Evolutionary conservation across 2,113 vertebrate species (phyloP).

Genomic region (Apistogramma diplotaenia): DNA sequence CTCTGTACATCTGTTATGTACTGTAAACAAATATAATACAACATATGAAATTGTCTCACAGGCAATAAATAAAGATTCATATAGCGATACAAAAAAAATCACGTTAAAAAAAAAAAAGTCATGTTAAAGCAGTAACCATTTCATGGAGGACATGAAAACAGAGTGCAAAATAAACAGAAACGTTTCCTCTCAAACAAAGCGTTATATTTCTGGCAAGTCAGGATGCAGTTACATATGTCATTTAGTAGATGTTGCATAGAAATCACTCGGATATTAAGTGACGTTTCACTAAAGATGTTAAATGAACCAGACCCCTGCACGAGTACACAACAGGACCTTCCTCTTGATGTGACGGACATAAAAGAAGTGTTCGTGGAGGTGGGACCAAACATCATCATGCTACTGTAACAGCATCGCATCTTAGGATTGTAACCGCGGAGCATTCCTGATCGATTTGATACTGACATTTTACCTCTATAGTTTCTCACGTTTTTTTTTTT

Average conservation of each 20-base stretch:
- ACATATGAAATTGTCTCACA: slow-evolving; percentile 45
- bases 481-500: too few relatives aligned
- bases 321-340: background rate
- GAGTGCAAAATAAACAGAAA: slow-evolving; percentile 31
- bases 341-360: background rate
- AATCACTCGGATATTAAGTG: slow-evolving; percentile 78
- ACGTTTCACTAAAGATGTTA: slow-evolving; percentile 71
- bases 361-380: background rate
- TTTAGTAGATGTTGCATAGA: slow-evolving; percentile 89
- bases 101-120: background rate
- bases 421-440: background rate
- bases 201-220: slow-evolving; percentile 29
- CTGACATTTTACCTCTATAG: background rate
- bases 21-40: slow-evolving; percentile 67
- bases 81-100: slow-evolving; percentile 38
- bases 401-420: slow-evolving; percentile 1
- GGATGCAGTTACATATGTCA: slow-evolving; percentile 64
- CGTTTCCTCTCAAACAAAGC: background rate
- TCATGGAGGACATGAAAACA: slow-evolving; percentile 22
- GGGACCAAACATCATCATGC: slow-evolving; percentile 9
- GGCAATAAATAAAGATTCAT: slow-evolving; percentile 45
- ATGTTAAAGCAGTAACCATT: slow-evolving; percentile 45
- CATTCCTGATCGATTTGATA: background rate
- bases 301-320: slow-evolving; percentile 17
- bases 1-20: slow-evolving; percentile 66